phyloP scores from a whole-genome alignment of 2,888 invertebrate genomes.

The Dasypolia templi region DNA sequence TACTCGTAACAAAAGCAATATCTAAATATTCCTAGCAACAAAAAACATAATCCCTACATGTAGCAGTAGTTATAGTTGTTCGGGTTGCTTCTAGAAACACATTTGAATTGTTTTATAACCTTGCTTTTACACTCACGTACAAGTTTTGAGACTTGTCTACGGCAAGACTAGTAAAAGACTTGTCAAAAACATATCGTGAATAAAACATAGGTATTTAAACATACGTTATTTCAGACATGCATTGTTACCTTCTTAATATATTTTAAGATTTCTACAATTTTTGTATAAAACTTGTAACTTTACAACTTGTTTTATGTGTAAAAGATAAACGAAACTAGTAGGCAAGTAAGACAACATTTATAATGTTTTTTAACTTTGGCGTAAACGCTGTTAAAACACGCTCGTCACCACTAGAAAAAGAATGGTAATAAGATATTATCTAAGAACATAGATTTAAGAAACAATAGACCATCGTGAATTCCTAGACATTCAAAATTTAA shows the following conservation, averaged over 20 bases:
- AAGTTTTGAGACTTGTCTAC: not conserved
- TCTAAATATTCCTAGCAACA: too few relatives aligned
- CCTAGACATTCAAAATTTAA: not conserved
- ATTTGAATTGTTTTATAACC: not conserved
- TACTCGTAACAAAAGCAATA: too few relatives aligned
- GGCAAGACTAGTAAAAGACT: not conserved
- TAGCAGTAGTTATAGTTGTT: too few relatives aligned
- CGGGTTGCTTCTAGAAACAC: too few relatives aligned
- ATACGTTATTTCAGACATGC: not conserved
- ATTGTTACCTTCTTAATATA: not conserved
- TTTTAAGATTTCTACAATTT: not conserved
- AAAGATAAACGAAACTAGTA: not conserved
- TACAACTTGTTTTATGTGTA: not conserved
- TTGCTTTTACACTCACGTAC: not conserved
- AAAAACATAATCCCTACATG: too few relatives aligned
- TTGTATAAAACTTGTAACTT: not conserved
- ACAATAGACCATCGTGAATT: not conserved
- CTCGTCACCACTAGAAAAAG: not conserved
- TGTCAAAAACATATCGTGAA: not conserved
- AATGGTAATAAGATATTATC: not conserved
- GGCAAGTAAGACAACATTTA: not conserved
- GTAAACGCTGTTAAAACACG: not conserved
- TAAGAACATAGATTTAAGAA: not conserved
- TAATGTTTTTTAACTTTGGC: not conserved
- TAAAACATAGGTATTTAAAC: not conserved